Conservation (phyloP, 2,888 invertebrate species). For the Digitonthophagus gazella region DNA sequence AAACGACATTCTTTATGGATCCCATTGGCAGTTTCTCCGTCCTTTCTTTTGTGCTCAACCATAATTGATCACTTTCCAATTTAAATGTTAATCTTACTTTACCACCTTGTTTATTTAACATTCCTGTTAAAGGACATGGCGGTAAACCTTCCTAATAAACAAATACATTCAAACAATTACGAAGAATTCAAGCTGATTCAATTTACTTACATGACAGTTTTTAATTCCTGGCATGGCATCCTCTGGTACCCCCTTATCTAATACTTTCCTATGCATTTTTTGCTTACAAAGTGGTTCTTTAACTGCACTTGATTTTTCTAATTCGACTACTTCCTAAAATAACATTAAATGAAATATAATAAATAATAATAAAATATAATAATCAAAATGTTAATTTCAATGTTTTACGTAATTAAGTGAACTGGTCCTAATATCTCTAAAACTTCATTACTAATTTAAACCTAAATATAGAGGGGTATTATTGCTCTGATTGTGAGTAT, state of each 20-base stretch:
- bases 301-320: slow-evolving; percentile 61
- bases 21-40: slow-evolving; percentile 90
- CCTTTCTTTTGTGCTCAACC: slow-evolving; percentile 90
- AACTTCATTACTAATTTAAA: too few relatives aligned
- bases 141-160: slow-evolving; percentile 72
- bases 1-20: slow-evolving; percentile 77
- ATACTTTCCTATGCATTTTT: slow-evolving; percentile 79
- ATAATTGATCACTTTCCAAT: slow-evolving; percentile 83
- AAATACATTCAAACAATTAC: background rate
- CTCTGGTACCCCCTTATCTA: slow-evolving; percentile 87
- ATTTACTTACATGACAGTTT: slow-evolving; percentile 52
- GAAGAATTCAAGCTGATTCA: background rate
- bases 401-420: too few relatives aligned
- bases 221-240: slow-evolving; percentile 86
- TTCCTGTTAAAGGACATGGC: slow-evolving; percentile 77
- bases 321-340: slow-evolving; percentile 58
- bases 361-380: slow-evolving; percentile 17
- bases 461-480: too few relatives aligned
- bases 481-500: too few relatives aligned
- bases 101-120: slow-evolving; percentile 87
- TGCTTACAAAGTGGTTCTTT: slow-evolving; percentile 75
- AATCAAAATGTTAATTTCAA: too few relatives aligned
- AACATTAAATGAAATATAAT: slow-evolving; percentile 15
- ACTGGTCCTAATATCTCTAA: too few relatives aligned
- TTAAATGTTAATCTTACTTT: slow-evolving; percentile 91